A percentile compares a stretch with the other conserved stretches of the same genome.
These are phyloP conservation scores for Drosophila melanica DNA, from an alignment of 1,140 invertebrate species.

Conservation along the genomic window DNA sequence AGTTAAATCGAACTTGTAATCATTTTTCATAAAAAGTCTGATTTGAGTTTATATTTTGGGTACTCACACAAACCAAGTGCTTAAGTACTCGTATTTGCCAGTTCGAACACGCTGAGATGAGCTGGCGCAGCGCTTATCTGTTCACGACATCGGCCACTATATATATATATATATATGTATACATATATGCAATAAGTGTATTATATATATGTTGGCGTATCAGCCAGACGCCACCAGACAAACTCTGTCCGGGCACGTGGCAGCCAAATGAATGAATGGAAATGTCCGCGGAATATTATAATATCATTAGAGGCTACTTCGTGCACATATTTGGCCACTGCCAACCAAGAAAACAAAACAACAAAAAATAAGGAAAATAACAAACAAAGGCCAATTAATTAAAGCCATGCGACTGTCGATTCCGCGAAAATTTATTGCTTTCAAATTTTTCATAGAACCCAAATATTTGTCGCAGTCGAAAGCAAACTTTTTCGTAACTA, in stretches of 20 bases:
- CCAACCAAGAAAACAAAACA: constrained; percentile 26
- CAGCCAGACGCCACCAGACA: constrained; percentile 47
- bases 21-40: constrained; percentile 9
- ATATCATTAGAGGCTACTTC: constrained; percentile 56
- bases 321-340: constrained; percentile 49
- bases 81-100: constrained; percentile 25
- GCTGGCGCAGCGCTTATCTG: constrained; percentile 49
- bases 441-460: constrained; percentile 62
- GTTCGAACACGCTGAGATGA: constrained; percentile 23
- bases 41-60: constrained; percentile 21
- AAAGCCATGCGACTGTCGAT: constrained; percentile 67
- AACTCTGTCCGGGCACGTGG: constrained; percentile 58
- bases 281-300: constrained; percentile 62
- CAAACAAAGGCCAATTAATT: constrained; percentile 53
- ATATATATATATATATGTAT: not conserved
- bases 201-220: constrained; percentile 4
- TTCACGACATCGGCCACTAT: constrained; percentile 50
- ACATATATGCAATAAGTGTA: not conserved
- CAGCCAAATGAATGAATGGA: constrained; percentile 65
- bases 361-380: constrained; percentile 6
- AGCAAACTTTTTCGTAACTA: constrained; percentile 32
- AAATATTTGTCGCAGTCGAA: constrained; percentile 57
- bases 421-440: constrained; percentile 67
- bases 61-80: constrained; percentile 24
- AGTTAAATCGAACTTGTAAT: constrained; percentile 16